Percentiles rank a stretch among this genome's conserved stretches.
Evolutionary conservation across 2,888 invertebrate species (phyloP).

Genomic region (Coelinius sp.): DNA sequence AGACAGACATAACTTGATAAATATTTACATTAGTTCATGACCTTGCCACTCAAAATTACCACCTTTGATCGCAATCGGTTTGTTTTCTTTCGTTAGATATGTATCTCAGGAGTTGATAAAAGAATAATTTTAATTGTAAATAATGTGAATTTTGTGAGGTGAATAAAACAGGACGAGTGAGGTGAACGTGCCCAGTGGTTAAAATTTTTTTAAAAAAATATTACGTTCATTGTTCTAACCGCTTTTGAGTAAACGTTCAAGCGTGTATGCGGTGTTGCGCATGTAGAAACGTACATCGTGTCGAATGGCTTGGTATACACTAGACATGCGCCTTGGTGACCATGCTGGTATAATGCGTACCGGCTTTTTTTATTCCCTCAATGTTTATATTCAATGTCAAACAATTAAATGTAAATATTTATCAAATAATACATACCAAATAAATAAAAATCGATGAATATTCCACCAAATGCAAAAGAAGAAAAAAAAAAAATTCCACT

Average conservation of each 20-base stretch:
- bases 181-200: conserved; percentile 11
- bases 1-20: neutral
- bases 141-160: neutral
- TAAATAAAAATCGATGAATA: neutral
- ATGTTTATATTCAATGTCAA: neutral
- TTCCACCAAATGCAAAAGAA: neutral
- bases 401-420: neutral
- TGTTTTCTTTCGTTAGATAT: neutral
- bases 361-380: neutral
- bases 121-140: neutral
- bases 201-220: neutral
- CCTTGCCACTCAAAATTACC: conserved; percentile 3
- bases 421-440: neutral
- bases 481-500: neutral
- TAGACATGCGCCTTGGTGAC: conserved; percentile 44
- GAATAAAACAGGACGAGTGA: neutral
- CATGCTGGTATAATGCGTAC: conserved; percentile 33
- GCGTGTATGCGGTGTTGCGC: conserved; percentile 8
- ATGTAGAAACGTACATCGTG: conserved; percentile 23
- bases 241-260: conserved; percentile 13
- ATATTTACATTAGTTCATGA: conserved; percentile 21
- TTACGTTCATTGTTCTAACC: conserved; percentile 9
- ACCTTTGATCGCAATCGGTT: neutral
- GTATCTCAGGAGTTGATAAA: neutral
- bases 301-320: conserved; percentile 30